A percentile compares a stretch with the other conserved stretches of the same genome.
Evolutionary conservation across 2,888 invertebrate genomes (phyloP).

Genomic region (Apotomis turbidana): DNA sequence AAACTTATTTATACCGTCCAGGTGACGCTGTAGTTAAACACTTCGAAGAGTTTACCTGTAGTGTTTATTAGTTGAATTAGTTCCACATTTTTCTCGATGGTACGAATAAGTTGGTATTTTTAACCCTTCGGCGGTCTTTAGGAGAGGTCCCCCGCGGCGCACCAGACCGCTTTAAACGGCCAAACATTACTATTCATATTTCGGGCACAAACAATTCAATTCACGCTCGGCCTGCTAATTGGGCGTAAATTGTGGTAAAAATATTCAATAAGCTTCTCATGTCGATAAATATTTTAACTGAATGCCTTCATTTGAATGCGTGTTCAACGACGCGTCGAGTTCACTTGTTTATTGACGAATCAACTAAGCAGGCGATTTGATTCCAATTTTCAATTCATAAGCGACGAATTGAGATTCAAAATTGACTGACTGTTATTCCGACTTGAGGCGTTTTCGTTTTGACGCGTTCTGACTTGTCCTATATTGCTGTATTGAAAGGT

Average conservation of each 20-base stretch:
- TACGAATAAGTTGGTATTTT: slow-evolving; percentile 15
- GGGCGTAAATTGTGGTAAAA: slow-evolving; percentile 80
- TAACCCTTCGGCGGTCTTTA: slow-evolving; percentile 73
- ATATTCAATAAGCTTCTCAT: slow-evolving; percentile 79
- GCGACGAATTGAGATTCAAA: background rate
- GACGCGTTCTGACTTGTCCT: slow-evolving; percentile 60
- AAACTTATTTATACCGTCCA: slow-evolving; percentile 9
- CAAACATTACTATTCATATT: slow-evolving; percentile 80
- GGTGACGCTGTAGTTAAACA: slow-evolving; percentile 5
- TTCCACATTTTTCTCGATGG: slow-evolving; percentile 6
- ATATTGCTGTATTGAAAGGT: slow-evolving; percentile 58
- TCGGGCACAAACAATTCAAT: slow-evolving; percentile 82
- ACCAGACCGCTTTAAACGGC: slow-evolving; percentile 71
- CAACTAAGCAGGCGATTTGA: background rate
- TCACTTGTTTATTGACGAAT: slow-evolving; percentile 14
- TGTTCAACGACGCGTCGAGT: slow-evolving; percentile 68
- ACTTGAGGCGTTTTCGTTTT: slow-evolving; percentile 8
- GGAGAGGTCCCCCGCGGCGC: slow-evolving; percentile 64
- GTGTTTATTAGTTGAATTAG: background rate
- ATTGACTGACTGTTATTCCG: background rate
- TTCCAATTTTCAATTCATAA: background rate
- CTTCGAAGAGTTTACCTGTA: background rate
- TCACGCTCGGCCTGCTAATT: slow-evolving; percentile 81
- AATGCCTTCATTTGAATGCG: slow-evolving; percentile 77
- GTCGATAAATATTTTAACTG: slow-evolving; percentile 76